Base-by-base conservation (phyloP, 2,113 vertebrate genomes). In the Haliaeetus leucogaster region DNA sequence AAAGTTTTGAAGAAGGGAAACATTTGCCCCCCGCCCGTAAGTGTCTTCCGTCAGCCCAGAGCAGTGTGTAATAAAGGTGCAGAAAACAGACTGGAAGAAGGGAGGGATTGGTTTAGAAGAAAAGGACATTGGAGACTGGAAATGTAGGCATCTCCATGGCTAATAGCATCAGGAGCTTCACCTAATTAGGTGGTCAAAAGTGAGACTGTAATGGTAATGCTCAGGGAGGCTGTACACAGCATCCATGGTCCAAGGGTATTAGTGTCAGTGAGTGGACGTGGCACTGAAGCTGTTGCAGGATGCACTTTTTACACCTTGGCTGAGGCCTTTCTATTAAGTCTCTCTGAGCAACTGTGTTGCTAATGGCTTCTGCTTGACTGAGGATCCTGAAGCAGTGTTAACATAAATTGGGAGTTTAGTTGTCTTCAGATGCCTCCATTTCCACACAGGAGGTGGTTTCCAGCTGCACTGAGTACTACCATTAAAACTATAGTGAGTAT, bases 281-380 rank as follows among this genome's bases (percentile, higher is more conserved):
- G 36, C 27, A 12, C 8, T 47, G 63, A 25, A 88, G 85, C 88
- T 84, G 63, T n/a, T 70, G 29, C 34, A 67, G 36, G 38, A 32
- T 56, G 63, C n/a, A 4, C 36, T 83, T 18, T 61, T 83, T 62
- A 18, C n/a, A 9, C 34, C 5, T 45, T 73, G 65, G 30, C 91
- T 63, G 61, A 71, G 66, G 59, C 50, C 32, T 58, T 59, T 70
- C 61, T 83, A 0, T 83, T 76, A 50, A 76, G 21, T 82, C 19
- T 87, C 32, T 22, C 61, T 22, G 43, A 79, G 59, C 84, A 80
- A 65, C 77, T 90, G 48, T 56, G 78, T 58, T 90, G 53, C 71
- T 88, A 80, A 80, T 66, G 67, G 50, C 85, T 91, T 95, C 85
- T 92, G 82, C 48, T 66, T 82, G 90, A 70, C 93, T 92, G 88